Percentiles rank a stretch among this genome's conserved stretches.
Evolutionary conservation across 2,113 vertebrate species (phyloP).

Genomic region (Colistium nudipinnis): DNA sequence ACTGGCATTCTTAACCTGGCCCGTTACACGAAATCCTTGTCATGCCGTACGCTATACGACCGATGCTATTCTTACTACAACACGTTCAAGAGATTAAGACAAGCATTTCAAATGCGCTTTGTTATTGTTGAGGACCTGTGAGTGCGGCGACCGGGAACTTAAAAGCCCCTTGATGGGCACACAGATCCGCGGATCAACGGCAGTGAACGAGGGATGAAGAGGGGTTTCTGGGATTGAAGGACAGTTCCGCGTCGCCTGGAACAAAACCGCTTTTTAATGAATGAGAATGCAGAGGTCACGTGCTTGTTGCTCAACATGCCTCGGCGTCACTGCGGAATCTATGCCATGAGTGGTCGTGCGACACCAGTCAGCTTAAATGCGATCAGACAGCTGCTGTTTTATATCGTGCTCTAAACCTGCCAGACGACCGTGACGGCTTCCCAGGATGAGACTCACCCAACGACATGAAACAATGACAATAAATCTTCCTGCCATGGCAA

Average conservation of each 20-base stretch:
- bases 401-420: slow-evolving; percentile 43
- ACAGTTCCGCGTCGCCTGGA: slow-evolving; percentile 18
- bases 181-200: slow-evolving; percentile 59
- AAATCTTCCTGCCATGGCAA: not conserved
- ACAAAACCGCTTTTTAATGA: slow-evolving; percentile 23
- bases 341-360: slow-evolving; percentile 26
- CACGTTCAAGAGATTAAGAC: slow-evolving; percentile 35
- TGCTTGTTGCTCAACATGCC: slow-evolving; percentile 15
- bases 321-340: slow-evolving; percentile 24
- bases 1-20: slow-evolving; percentile 5
- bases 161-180: slow-evolving; percentile 27
- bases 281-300: slow-evolving; percentile 24
- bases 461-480: slow-evolving; percentile 32
- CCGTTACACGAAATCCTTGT: not conserved
- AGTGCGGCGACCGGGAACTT: slow-evolving; percentile 35
- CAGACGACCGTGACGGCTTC: slow-evolving; percentile 32
- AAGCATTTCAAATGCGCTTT: slow-evolving; percentile 21
- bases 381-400: slow-evolving; percentile 59
- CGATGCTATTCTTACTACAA: slow-evolving; percentile 26
- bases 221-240: slow-evolving; percentile 29
- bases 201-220: slow-evolving; percentile 12
- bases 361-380: slow-evolving; percentile 50
- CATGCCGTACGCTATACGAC: not conserved
- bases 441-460: slow-evolving; percentile 29
- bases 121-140: slow-evolving; percentile 30